Percentiles rank a stretch among this genome's conserved stretches.
Conservation (phyloP, 2,888 invertebrate genomes). For the Nomada fucata region DNA sequence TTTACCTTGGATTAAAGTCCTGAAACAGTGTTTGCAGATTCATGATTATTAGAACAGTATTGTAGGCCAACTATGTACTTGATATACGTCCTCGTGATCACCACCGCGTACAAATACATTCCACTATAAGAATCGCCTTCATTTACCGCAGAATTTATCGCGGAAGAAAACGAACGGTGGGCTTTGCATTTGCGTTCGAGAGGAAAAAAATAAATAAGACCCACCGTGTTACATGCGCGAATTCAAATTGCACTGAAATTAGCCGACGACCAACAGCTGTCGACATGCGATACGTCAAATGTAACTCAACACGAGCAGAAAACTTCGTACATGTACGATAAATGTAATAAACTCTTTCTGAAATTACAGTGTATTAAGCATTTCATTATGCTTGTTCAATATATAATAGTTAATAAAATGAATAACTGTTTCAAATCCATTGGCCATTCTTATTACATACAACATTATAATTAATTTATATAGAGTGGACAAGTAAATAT, state of each 20-base stretch:
- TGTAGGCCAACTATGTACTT: conserved; percentile 70
- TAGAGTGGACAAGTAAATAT: too few species aligned
- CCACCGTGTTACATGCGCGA: conserved; percentile 58
- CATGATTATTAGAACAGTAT: conserved; percentile 85
- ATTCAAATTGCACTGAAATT: conserved; percentile 70
- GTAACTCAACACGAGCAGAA: conserved; percentile 25
- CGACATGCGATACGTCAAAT: conserved; percentile 51
- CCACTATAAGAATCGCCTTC: conserved; percentile 50
- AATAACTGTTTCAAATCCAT: too few species aligned
- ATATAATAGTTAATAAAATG: neutral
- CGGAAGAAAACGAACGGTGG: conserved; percentile 48
- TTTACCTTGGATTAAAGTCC: conserved; percentile 96
- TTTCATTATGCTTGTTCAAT: neutral
- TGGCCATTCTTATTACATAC: too few species aligned
- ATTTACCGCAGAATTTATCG: conserved; percentile 61
- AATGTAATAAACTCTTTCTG: neutral
- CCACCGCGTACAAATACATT: conserved; percentile 56
- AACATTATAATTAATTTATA: too few species aligned
- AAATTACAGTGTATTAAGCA: neutral
- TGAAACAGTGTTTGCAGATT: conserved; percentile 95
- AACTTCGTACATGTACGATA: conserved; percentile 32
- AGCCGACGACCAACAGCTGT: conserved; percentile 56
- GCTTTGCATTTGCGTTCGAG: conserved; percentile 56
- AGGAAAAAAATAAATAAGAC: conserved; percentile 55
- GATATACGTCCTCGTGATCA: conserved; percentile 56